Evolutionary conservation across 23 tunicate species (phyloP), one percentile per base, ranked within the genome.

Genomic region (Phallusia fumigata): DNA sequence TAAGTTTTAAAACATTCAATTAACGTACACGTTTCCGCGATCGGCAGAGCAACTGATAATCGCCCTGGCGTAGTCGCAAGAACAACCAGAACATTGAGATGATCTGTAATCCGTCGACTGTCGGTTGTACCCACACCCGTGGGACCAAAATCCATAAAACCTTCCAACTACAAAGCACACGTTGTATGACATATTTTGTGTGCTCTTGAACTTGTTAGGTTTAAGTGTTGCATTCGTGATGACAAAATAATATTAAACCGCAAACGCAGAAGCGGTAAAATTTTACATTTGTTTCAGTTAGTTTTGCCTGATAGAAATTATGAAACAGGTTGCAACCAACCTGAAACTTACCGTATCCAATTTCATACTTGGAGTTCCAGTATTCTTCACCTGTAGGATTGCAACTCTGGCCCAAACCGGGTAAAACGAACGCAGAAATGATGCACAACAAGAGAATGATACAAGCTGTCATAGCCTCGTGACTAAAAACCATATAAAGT

Each of bases 71-170:
- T 58, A 6, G 28, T 13, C 16, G 69, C 69, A 58, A 22, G 28
- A 6, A 13, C 69, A 58, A 6, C 69, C 69, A 58, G 69, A 6
- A 16, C 69, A 24, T 1, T 6, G 28, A 58, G 69, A 15, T 13
- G 15, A 51, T 13, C 69, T 58, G 69, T 58, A 58, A 6, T 58
- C 69, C 3, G 58, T 51, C 18, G 58, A 13, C 18, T 21, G 3
- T 13, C 69, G 69, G 28, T 24, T 58, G 28, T 58, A 58, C 69
- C 69, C 69, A 58, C 16, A 58, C 3, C 28, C 69, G 16, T 58
- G 69, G 28, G 69, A 8, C 69, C 69, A 58, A 58, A 58, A 58
- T 58, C 69, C 69, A 16, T 58, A 58, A 58, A 58, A 58, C 28
- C 69, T 58, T 6, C 69, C 69, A 24, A 21, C 69, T 58, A 58